phyloP scores from a whole-genome alignment of 2,113 vertebrate genomes.

The Poeciliopsis prolifica region DNA sequence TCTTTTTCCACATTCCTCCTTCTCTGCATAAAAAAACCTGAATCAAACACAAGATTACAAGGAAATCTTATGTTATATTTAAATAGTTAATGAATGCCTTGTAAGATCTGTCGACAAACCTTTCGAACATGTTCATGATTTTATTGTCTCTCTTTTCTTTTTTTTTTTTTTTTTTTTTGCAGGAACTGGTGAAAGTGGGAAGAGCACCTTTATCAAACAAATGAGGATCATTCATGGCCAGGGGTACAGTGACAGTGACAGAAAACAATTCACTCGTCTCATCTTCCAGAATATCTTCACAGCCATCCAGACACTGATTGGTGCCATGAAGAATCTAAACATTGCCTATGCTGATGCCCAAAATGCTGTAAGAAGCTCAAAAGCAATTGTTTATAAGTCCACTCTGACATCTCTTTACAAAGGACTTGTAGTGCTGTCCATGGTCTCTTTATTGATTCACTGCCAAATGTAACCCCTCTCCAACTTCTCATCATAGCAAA shows the following conservation, averaged over 20 bases:
- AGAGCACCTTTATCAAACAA: conserved; percentile 93
- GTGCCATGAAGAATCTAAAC: conserved; percentile 80
- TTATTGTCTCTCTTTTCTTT: not conserved
- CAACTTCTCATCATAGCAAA: not conserved
- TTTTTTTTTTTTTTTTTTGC: conserved; percentile 3
- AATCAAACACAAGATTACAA: no score
- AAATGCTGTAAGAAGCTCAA: conserved; percentile 79
- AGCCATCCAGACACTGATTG: conserved; percentile 82
- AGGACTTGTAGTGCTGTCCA: no score
- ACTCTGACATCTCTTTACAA: no score
- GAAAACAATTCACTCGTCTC: conserved; percentile 80
- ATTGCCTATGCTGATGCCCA: conserved; percentile 79
- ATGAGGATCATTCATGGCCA: conserved; percentile 95
- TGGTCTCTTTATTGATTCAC: no score
- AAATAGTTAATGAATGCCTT: not conserved
- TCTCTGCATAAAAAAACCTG: no score
- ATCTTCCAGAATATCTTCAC: conserved; percentile 87
- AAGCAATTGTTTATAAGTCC: not conserved
- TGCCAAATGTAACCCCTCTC: no score
- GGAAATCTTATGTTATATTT: no score
- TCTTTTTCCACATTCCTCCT: no score
- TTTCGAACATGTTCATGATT: not conserved
- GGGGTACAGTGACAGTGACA: conserved; percentile 85
- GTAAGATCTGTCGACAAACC: not conserved
- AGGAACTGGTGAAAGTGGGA: conserved; percentile 91